These are phyloP conservation scores for Zaprionus lineosus DNA, from an alignment of 2,888 invertebrate genomes.

Conservation along the genomic window DNA sequence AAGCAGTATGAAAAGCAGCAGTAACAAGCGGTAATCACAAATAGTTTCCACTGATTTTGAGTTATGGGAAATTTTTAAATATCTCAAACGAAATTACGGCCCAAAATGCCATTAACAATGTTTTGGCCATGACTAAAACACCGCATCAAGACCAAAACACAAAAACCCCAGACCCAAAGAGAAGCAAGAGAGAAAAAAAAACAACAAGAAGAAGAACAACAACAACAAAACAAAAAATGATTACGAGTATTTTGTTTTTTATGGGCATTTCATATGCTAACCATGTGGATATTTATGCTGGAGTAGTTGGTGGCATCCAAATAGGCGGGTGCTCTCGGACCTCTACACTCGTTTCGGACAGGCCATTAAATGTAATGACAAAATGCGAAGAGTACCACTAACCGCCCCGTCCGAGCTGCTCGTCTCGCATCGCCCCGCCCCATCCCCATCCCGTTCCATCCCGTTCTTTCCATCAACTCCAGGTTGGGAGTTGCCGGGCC, in stretches of 20 bases:
- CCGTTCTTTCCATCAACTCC: no score
- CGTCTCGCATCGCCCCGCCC: no score
- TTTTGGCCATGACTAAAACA: slow-evolving; percentile 56
- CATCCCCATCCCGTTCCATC: no score
- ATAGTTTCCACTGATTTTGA: slow-evolving; percentile 80
- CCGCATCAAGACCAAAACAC: slow-evolving; percentile 21
- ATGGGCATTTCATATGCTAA: slow-evolving; percentile 52
- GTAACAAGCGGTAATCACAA: slow-evolving; percentile 78
- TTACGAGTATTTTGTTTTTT: slow-evolving; percentile 36
- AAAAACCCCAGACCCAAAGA: not conserved
- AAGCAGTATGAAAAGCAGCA: slow-evolving; percentile 67
- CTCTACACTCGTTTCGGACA: slow-evolving; percentile 45
- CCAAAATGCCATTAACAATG: slow-evolving; percentile 76
- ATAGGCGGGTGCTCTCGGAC: slow-evolving; percentile 45
- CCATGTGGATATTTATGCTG: slow-evolving; percentile 40
- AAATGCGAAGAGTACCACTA: slow-evolving; percentile 57
- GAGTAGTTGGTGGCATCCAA: slow-evolving; percentile 28
- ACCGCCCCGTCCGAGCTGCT: no score
- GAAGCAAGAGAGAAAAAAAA: slow-evolving; percentile 5
- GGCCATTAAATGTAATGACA: slow-evolving; percentile 80
- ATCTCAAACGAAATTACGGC: slow-evolving; percentile 68
- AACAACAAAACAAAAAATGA: slow-evolving; percentile 23
- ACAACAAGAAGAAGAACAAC: not conserved
- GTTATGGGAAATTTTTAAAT: slow-evolving; percentile 77
- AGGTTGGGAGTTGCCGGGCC: not conserved